Conservation (phyloP, 2,797 vertebrate species). For the Poecilia picta region DNA sequence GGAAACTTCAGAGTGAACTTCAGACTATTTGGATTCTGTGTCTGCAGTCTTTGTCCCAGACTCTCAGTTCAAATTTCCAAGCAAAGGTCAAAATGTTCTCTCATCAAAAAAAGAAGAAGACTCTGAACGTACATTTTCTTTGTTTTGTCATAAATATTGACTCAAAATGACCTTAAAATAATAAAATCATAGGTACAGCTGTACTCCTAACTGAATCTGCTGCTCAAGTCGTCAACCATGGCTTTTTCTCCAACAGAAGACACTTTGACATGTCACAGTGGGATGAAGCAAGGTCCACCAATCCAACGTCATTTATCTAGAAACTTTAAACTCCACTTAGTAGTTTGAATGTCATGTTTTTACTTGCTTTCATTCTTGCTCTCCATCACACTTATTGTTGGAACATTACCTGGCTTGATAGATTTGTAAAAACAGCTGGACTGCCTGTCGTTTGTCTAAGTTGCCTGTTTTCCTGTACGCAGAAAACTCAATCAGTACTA, state of each 20-base stretch:
- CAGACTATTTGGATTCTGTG: background rate
- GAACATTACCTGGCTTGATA: slow-evolving; percentile 12
- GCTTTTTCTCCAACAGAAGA: background rate
- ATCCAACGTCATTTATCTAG: background rate
- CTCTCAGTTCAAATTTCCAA: background rate
- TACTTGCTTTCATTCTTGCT: slow-evolving; percentile 3
- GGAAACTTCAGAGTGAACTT: background rate
- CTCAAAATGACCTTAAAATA: background rate
- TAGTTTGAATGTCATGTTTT: background rate
- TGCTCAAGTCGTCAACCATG: background rate
- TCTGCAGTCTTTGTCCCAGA: background rate
- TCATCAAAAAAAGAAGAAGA: background rate
- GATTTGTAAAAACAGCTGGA: background rate
- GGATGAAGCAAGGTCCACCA: slow-evolving; percentile 2
- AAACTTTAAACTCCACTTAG: slow-evolving; percentile 16
- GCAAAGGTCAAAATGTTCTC: background rate
- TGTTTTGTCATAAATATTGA: background rate
- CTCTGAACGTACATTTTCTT: background rate
- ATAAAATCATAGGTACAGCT: background rate
- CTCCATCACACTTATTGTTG: slow-evolving; percentile 5
- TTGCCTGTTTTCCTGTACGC: background rate
- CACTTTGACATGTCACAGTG: slow-evolving; percentile 2
- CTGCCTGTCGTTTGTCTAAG: too few relatives aligned
- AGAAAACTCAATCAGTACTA: background rate
- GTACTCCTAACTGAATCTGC: background rate